A percentile compares a stretch with the other conserved stretches of the same genome.
Conservation (phyloP, 2,888 invertebrate genomes). For the Stenoptilia bipunctidactyla region DNA sequence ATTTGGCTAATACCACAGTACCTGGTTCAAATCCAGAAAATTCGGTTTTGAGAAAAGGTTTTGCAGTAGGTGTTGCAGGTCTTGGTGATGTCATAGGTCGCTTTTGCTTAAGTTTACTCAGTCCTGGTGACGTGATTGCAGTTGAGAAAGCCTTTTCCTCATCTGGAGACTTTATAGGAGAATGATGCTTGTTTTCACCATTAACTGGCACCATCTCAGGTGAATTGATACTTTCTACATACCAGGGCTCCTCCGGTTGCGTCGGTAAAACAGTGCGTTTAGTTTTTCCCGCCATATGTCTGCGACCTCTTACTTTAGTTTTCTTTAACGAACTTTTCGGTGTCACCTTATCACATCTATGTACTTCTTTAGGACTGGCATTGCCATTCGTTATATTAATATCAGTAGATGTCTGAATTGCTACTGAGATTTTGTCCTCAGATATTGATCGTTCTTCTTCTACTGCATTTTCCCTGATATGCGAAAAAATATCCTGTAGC, state of each 20-base stretch:
- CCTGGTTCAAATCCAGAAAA: slow-evolving; percentile 50
- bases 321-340: slow-evolving; percentile 68
- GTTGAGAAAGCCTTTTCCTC: slow-evolving; percentile 47
- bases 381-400: slow-evolving; percentile 46
- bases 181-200: slow-evolving; percentile 36
- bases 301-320: slow-evolving; percentile 48
- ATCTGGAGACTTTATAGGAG: slow-evolving; percentile 47
- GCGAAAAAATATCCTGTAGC: slow-evolving; percentile 53
- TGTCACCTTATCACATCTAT: slow-evolving; percentile 51
- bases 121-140: slow-evolving; percentile 50
- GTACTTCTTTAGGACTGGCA: slow-evolving; percentile 53
- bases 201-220: slow-evolving; percentile 62
- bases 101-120: slow-evolving; percentile 52
- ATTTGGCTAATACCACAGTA: slow-evolving; percentile 73
- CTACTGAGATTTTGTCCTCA: slow-evolving; percentile 55
- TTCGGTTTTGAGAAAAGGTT: slow-evolving; percentile 35
- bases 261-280: slow-evolving; percentile 55
- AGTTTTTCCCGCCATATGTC: slow-evolving; percentile 52
- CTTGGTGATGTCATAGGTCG: slow-evolving; percentile 51
- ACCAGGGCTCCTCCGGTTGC: slow-evolving; percentile 53
- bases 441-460: slow-evolving; percentile 39
- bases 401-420: slow-evolving; percentile 45
- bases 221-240: slow-evolving; percentile 57
- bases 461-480: slow-evolving; percentile 38
- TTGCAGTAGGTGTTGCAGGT: slow-evolving; percentile 57